These are phyloP conservation scores for Eugnorisma glareosa DNA, from an alignment of 2,888 invertebrate species.

Conservation along the genomic window DNA sequence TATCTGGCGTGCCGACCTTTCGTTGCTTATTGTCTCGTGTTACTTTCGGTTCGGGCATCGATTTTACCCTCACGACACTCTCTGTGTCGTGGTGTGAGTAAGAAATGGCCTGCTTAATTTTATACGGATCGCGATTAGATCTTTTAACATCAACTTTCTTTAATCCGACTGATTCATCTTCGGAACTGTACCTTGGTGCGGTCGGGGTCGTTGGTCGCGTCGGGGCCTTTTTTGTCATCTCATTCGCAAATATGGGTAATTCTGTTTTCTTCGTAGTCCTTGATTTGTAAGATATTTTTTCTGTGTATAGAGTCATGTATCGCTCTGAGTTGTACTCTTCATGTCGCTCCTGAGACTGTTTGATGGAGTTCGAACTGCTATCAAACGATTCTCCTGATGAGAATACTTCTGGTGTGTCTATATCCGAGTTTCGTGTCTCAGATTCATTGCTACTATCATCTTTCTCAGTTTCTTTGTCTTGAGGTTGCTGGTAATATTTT, in stretches of 20 bases:
- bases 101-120: background rate
- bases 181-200: background rate
- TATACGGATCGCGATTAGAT: background rate
- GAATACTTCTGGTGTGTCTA: background rate
- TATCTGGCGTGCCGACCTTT: background rate
- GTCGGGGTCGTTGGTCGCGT: background rate
- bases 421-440: background rate
- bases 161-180: background rate
- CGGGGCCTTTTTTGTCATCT: background rate
- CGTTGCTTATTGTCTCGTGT: background rate
- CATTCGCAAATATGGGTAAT: background rate
- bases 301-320: slow-evolving; percentile 30
- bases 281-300: slow-evolving; percentile 16
- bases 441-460: background rate
- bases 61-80: background rate
- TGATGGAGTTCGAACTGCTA: slow-evolving; percentile 30
- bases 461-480: background rate
- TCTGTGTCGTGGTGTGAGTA: background rate
- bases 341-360: slow-evolving; percentile 9
- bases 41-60: background rate
- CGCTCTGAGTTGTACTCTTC: slow-evolving; percentile 2
- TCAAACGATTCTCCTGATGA: slow-evolving; percentile 21
- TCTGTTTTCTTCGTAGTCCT: slow-evolving; percentile 3
- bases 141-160: background rate
- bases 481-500: background rate